These are phyloP conservation scores for Drosophila aldrichi DNA, from an alignment of 2,888 invertebrate species.

Conservation along the genomic window DNA sequence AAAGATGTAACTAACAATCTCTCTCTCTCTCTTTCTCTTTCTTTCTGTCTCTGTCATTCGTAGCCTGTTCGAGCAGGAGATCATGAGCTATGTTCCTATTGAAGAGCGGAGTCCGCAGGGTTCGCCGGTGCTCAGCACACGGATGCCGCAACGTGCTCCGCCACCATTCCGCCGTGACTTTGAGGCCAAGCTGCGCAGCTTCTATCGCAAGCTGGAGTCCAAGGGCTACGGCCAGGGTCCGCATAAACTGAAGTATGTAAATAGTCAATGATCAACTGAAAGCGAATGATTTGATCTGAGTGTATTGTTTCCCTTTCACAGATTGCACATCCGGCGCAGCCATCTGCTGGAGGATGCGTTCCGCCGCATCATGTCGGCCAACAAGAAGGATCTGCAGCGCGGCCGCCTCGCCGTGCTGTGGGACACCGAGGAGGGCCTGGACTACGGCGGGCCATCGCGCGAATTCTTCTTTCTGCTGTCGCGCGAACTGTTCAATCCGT, in stretches of 20 bases:
- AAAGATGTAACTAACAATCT: neutral
- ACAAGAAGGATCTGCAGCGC: slow-evolving; percentile 97
- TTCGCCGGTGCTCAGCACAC: slow-evolving; percentile 91
- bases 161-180: slow-evolving; percentile 97
- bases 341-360: slow-evolving; percentile 98
- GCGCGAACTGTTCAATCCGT: slow-evolving; percentile 98
- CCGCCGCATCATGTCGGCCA: slow-evolving; percentile 97
- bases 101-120: slow-evolving; percentile 87
- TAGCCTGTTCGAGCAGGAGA: slow-evolving; percentile 98
- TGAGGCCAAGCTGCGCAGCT: slow-evolving; percentile 96
- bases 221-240: slow-evolving; percentile 99
- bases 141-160: slow-evolving; percentile 92
- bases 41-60: neutral
- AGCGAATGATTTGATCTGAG: neutral
- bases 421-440: slow-evolving; percentile 98
- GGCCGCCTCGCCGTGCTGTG: slow-evolving; percentile 97
- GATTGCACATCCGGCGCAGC: slow-evolving; percentile 96
- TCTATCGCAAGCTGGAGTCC: slow-evolving; percentile 97
- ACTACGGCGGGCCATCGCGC: slow-evolving; percentile 97
- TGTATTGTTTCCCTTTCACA: slow-evolving; percentile 82
- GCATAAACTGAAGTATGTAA: slow-evolving; percentile 94
- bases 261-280: too few relatives aligned
- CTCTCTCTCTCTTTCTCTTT: neutral
- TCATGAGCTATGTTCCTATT: slow-evolving; percentile 97
- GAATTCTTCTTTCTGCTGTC: slow-evolving; percentile 99